phyloP scores from a whole-genome alignment of 2,888 invertebrate species.

The Platynereis dumerilii region DNA sequence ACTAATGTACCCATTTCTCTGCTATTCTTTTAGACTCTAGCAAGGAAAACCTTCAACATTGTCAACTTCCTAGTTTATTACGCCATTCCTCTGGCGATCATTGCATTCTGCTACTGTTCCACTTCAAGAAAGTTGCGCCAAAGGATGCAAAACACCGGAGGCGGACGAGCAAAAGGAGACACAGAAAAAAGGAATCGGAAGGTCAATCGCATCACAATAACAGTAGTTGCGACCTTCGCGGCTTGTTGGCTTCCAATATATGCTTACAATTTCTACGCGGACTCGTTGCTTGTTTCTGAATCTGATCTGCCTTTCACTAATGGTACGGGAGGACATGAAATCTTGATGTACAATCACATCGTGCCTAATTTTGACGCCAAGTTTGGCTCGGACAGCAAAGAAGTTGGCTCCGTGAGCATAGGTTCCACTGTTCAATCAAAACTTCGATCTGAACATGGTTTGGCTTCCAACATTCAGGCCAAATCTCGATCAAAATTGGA shows the following conservation, averaged over 20 bases:
- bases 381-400: no score
- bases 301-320: neutral
- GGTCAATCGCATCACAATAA: conserved; percentile 14
- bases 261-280: conserved; percentile 21
- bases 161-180: neutral
- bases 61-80: conserved; percentile 26
- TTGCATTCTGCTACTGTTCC: conserved; percentile 28
- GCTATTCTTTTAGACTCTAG: no score
- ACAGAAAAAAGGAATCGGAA: neutral
- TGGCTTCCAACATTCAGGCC: no score
- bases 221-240: conserved; percentile 30
- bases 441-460: no score
- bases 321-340: no score
- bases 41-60: conserved; percentile 25
- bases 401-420: no score
- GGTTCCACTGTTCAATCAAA: no score
- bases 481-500: no score
- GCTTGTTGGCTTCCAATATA: conserved; percentile 36
- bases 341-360: no score
- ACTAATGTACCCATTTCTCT: no score
- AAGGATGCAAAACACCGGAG: conserved; percentile 1
- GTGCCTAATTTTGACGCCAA: no score
- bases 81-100: conserved; percentile 28
- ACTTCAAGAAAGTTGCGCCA: conserved; percentile 30
- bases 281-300: neutral